These are phyloP conservation scores for Troglohyphantes excavatus DNA, from an alignment of 2,888 invertebrate genomes.

Conservation along the genomic window DNA sequence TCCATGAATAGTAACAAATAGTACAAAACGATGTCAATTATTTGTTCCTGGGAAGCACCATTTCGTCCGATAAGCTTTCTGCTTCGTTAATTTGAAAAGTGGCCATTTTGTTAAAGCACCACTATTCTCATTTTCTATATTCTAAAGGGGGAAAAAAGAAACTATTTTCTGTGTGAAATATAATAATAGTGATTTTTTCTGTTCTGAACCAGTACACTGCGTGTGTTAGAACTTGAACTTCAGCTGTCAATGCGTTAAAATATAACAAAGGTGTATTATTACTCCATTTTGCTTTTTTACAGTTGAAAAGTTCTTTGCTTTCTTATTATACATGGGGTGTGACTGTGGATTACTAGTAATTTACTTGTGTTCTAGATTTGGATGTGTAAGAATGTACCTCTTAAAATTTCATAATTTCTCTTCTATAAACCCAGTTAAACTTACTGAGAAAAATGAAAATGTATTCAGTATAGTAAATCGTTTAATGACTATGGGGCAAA, in stretches of 20 bases:
- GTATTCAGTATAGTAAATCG: no score
- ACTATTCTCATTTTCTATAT: not conserved
- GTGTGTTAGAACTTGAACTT: not conserved
- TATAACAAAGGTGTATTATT: no score
- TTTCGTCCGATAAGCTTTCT: constrained; percentile 51
- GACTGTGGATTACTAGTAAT: no score
- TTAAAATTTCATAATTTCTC: no score
- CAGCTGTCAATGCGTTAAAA: not conserved
- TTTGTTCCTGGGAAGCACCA: constrained; percentile 24
- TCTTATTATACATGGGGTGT: no score
- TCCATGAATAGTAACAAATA: constrained; percentile 4
- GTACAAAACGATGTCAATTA: not conserved
- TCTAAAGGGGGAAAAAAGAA: not conserved
- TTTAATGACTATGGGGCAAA: no score
- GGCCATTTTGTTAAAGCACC: constrained; percentile 18
- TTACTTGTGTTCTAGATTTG: no score
- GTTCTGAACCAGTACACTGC: not conserved
- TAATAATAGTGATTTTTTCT: not conserved
- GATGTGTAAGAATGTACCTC: no score
- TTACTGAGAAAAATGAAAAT: no score
- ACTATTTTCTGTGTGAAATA: not conserved
- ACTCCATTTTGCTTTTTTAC: no score
- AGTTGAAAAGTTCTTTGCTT: no score
- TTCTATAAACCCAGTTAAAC: no score
- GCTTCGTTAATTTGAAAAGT: constrained; percentile 35